Evolutionary conservation across 1,140 invertebrate genomes (phyloP).

Genomic region (Ceratoteleas bidentatus): DNA sequence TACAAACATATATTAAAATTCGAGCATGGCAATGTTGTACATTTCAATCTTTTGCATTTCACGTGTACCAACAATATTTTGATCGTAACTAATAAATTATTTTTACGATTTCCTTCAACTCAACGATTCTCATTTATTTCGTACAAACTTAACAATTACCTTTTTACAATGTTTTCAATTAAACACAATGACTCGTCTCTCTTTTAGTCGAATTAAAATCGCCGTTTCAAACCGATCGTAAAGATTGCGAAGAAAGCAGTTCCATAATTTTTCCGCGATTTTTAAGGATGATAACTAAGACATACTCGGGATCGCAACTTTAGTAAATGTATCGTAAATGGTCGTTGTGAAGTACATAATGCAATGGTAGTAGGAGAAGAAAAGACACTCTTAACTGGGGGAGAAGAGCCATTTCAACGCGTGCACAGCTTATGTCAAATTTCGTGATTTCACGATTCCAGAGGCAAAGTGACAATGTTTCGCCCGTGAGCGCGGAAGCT

Average conservation of each 20-base stretch:
- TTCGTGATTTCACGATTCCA: constrained; percentile 72
- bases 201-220: no score
- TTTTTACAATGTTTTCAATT: no score
- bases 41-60: neutral
- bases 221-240: neutral
- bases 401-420: constrained; percentile 71
- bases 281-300: constrained; percentile 60
- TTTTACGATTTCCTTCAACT: no score
- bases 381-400: constrained; percentile 67
- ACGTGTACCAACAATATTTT: no score
- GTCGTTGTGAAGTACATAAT: constrained; percentile 80
- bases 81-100: no score
- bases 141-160: no score
- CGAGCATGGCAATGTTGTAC: neutral
- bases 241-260: constrained; percentile 21
- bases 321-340: constrained; percentile 81
- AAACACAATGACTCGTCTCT: no score
- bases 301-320: constrained; percentile 58
- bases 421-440: constrained; percentile 67
- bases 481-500: constrained; percentile 69
- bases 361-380: constrained; percentile 70
- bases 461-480: constrained; percentile 68
- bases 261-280: constrained; percentile 38
- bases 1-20: constrained; percentile 1
- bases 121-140: no score